These are phyloP conservation scores for Steinernema khuongi DNA, from an alignment of 1,140 invertebrate genomes.

Conservation along the genomic window DNA sequence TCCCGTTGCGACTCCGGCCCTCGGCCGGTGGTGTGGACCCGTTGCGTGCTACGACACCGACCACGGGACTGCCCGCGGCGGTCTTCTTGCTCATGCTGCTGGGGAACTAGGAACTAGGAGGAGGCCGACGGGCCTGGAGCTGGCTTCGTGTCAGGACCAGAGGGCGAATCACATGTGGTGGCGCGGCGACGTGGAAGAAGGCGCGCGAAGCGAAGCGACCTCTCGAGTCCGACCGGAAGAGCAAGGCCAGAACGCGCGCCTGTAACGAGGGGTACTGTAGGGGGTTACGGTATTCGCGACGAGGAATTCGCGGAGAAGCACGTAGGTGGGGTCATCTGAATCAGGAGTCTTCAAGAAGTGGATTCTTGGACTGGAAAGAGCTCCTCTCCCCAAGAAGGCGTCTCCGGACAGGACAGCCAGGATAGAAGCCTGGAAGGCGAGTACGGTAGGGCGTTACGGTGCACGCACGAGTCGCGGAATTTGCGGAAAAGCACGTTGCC, in stretches of 20 bases:
- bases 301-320: not conserved
- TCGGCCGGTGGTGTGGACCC: not conserved
- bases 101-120: not conserved
- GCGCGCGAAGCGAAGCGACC: conserved; percentile 14
- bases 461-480: too few species aligned
- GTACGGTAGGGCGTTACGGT: too few species aligned
- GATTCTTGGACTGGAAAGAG: too few species aligned
- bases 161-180: not conserved
- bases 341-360: too few species aligned
- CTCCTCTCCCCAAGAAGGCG: too few species aligned
- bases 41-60: not conserved
- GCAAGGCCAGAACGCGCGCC: conserved; percentile 11
- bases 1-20: not conserved
- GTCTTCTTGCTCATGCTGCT: conserved; percentile 7
- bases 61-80: not conserved
- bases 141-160: too few species aligned
- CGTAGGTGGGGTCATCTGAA: not conserved
- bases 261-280: not conserved
- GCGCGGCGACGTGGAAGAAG: not conserved
- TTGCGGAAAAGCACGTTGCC: not conserved
- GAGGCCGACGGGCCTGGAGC: too few species aligned
- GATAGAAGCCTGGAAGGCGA: too few species aligned
- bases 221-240: conserved; percentile 7
- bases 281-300: not conserved
- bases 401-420: too few species aligned